phyloP scores from a whole-genome alignment of 1,140 invertebrate genomes.

The Agraylea sexmaculata region DNA sequence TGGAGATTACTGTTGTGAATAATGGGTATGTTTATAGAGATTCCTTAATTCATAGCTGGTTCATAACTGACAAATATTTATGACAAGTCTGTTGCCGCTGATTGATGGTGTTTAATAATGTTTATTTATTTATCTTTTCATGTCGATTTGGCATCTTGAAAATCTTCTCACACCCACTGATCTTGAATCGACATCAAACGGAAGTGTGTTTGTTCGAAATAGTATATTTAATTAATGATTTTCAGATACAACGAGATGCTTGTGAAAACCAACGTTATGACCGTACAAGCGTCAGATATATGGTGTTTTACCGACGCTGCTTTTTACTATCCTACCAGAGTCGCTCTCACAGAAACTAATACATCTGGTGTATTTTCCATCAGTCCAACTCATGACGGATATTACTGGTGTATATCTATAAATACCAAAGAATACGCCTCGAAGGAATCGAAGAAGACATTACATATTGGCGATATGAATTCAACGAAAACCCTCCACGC shows the following conservation, averaged over 20 bases:
- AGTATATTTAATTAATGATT: no score
- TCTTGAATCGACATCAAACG: no score
- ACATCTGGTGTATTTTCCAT: constrained; percentile 23
- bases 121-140: no score
- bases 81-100: no score
- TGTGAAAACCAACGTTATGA: constrained; percentile 21
- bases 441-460: constrained; percentile 28
- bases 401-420: constrained; percentile 33
- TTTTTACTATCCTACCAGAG: constrained; percentile 24
- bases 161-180: no score
- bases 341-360: constrained; percentile 21
- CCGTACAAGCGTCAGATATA: constrained; percentile 24
- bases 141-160: no score
- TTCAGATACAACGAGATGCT: no score
- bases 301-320: constrained; percentile 32
- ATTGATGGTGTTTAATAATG: no score
- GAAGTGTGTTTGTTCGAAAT: no score
- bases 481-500: no score
- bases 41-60: no score
- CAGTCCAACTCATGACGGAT: constrained; percentile 27
- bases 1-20: constrained; percentile 1
- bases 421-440: constrained; percentile 25
- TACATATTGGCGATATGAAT: constrained; percentile 24
- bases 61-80: no score
- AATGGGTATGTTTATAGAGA: background rate